Base-by-base conservation (phyloP, 2,113 vertebrate genomes). In the Hippocampus comes region DNA sequence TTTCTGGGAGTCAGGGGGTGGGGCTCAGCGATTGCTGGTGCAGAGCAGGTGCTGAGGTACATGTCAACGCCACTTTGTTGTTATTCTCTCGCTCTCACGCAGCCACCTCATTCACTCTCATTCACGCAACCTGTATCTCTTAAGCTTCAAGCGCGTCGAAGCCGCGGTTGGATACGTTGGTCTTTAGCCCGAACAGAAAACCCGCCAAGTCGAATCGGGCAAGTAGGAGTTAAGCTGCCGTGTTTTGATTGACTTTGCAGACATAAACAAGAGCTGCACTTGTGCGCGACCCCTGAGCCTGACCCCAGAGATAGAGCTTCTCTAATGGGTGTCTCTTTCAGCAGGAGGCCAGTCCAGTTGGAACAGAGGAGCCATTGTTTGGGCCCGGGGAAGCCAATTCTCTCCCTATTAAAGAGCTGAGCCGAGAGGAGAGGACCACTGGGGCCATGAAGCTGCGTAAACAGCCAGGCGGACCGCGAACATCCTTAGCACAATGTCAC, bases 301-400 rank as follows among this genome's bases (percentile, higher is more conserved):
- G 91, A 92, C 92, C 90, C 81, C 67, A 91, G 87, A 93, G 91
- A 93, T 91, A 93, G 91, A 92, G 82, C 89, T 88, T 83, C 86
- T 88, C 86, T 92, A 93, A 93, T 92, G 92, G 89, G 88, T 90
- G 92, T 92, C 91, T 93, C 91, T 93, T 92, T 93, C 89, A 91
- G 89, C 86, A 73, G 82, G 63, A 80, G 61, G 81, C 77, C 80
- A 72, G 78, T 81, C 75, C 53, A 25, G 34, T 48, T 73, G 75
- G 80, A 90, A 94, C 92, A 94, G 91, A 90, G 88, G 76, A 77
- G 76, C 89, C 83, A 92, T 94, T 93, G 92, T 94, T 87, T 78
- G 70, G 74, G 68, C 55, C 82, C 68, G 74, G 78, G 81, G 84
- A 87, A 90, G 87, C 86, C 86, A 84, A 83, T 78, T 87, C 86